These are phyloP conservation scores for Drosophila ironensis DNA, from an alignment of 1,140 invertebrate species.

Conservation along the genomic window DNA sequence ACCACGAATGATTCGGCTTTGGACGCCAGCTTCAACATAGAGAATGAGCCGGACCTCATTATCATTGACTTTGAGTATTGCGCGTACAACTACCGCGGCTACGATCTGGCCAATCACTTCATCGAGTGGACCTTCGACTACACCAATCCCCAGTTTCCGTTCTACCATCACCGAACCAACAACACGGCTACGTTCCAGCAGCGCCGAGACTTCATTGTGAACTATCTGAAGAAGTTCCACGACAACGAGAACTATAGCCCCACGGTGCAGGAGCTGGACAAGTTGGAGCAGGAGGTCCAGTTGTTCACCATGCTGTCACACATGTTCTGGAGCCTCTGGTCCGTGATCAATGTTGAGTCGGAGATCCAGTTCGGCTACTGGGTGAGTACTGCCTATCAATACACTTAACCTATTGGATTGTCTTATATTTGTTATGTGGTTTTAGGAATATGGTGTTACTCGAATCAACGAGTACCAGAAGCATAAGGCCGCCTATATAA, in stretches of 20 bases:
- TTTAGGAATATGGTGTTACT: conserved; percentile 64
- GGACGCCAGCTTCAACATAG: conserved; percentile 63
- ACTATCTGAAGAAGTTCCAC: conserved; percentile 67
- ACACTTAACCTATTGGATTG: too few relatives aligned
- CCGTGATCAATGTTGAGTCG: conserved; percentile 92
- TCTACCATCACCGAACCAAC: conserved; percentile 86
- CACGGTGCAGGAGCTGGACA: conserved; percentile 51
- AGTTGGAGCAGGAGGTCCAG: conserved; percentile 86
- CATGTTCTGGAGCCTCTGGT: conserved; percentile 96
- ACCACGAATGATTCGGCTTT: conserved; percentile 69
- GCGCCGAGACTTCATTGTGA: conserved; percentile 83
- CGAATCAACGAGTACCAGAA: conserved; percentile 67
- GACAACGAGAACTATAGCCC: conserved; percentile 59
- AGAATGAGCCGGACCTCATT: conserved; percentile 85
- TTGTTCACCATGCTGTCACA: conserved; percentile 94
- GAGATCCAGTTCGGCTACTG: conserved; percentile 97
- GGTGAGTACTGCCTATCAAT: conserved; percentile 86
- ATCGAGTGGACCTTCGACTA: conserved; percentile 98
- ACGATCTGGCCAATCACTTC: conserved; percentile 98
- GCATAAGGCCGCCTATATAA: conserved; percentile 46
- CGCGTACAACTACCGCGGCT: conserved; percentile 96
- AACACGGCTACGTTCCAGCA: conserved; percentile 90
- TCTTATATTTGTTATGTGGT: neutral
- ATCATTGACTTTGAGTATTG: conserved; percentile 97
- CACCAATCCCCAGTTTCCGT: conserved; percentile 89